phyloP scores from a whole-genome alignment of 2,113 vertebrate species.

The Toxotes jaculatrix region DNA sequence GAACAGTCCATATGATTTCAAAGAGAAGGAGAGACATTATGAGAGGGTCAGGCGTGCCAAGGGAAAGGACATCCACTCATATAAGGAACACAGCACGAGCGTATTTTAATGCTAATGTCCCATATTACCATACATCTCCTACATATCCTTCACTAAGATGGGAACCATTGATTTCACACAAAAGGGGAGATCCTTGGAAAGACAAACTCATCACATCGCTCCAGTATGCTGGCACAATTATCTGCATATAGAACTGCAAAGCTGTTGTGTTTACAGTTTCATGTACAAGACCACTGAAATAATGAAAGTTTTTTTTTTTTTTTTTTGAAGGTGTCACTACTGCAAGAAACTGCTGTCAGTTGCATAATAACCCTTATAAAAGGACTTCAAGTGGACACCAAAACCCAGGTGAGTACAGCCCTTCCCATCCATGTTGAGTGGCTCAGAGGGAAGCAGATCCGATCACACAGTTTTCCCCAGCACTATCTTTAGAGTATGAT shows the following conservation, averaged over 20 bases:
- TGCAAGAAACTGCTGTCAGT: constrained; percentile 2
- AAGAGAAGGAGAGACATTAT: not conserved
- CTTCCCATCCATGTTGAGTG: not conserved
- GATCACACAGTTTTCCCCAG: not conserved
- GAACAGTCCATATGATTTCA: not conserved
- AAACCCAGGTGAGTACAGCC: not conserved
- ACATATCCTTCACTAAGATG: constrained; percentile 7
- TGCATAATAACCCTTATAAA: not conserved
- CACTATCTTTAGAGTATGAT: not conserved
- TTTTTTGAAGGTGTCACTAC: not conserved
- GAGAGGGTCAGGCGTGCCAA: not conserved
- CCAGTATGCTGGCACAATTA: not conserved
- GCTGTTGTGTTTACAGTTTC: not conserved
- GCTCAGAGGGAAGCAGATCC: not conserved
- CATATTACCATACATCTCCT: constrained; percentile 12
- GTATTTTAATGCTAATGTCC: constrained; percentile 44
- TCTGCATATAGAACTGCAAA: not conserved
- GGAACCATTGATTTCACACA: constrained; percentile 1
- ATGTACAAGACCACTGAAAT: not conserved
- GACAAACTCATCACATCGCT: constrained; percentile 8
- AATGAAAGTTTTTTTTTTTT: too few species aligned
- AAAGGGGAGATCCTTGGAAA: constrained; percentile 1
- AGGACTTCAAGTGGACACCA: not conserved
- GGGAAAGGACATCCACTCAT: constrained; percentile 1
- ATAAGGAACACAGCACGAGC: constrained; percentile 1